Conservation (phyloP, 2,113 vertebrate genomes). For the Strigops habroptila region DNA sequence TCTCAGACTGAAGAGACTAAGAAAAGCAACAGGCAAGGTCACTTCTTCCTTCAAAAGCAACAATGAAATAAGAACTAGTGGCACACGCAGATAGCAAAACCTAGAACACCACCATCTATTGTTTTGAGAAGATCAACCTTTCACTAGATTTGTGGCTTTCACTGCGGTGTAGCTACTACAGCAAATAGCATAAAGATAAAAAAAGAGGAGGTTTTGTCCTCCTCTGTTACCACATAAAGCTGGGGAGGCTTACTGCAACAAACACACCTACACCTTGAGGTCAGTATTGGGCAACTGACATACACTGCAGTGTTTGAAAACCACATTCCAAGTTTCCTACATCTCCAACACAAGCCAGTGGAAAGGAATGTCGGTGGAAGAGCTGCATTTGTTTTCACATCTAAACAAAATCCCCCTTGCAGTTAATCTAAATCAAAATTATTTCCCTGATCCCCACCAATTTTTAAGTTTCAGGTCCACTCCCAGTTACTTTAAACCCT, state of each 20-base stretch:
- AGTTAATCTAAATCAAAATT: background rate
- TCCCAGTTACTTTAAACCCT: background rate
- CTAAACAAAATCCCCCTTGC: background rate
- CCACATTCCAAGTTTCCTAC: background rate
- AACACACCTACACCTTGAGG: background rate
- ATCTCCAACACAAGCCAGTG: background rate
- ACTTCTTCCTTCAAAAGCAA: background rate
- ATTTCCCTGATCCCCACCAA: background rate
- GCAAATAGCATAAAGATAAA: background rate
- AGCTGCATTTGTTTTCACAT: background rate
- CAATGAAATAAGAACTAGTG: background rate
- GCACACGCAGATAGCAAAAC: background rate
- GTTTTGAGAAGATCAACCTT: background rate
- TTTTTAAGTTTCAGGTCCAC: background rate
- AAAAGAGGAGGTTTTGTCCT: rapidly evolving
- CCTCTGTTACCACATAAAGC: background rate
- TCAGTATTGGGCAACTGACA: rapidly evolving
- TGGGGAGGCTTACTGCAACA: background rate
- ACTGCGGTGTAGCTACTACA: background rate
- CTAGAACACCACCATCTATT: background rate
- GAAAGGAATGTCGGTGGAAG: background rate
- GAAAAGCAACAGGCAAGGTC: background rate
- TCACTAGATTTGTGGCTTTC: background rate
- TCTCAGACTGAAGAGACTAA: background rate
- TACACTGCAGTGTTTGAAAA: background rate